phyloP scores from a whole-genome alignment of 2,113 vertebrate genomes.

The Cromileptes altivelis region DNA sequence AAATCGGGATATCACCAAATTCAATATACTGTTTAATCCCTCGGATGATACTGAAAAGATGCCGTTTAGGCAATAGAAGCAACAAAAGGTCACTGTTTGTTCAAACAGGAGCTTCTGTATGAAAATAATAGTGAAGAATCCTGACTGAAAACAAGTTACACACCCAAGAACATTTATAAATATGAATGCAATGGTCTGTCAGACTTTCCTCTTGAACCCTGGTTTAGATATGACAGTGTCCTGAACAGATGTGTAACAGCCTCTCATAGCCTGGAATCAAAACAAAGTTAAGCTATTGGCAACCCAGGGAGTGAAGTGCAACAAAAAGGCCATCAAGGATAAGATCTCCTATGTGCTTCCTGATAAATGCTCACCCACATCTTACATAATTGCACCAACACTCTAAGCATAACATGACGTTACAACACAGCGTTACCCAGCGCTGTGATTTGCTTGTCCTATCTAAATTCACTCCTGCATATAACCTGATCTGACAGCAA shows the following conservation, averaged over 20 bases:
- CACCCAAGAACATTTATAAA: not conserved
- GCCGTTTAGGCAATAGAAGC: not conserved
- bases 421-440: not conserved
- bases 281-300: conserved; percentile 54
- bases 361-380: conserved; percentile 23
- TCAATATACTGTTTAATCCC: too few relatives aligned
- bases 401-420: not conserved
- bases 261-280: not conserved
- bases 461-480: not conserved
- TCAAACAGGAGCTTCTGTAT: not conserved
- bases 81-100: not conserved
- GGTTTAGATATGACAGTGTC: not conserved
- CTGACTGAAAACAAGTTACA: not conserved
- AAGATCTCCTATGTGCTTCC: conserved; percentile 14
- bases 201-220: not conserved
- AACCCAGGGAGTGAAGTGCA: conserved; percentile 57
- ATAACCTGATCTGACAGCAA: not conserved
- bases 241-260: conserved; percentile 52
- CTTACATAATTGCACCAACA: conserved; percentile 12
- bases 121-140: not conserved
- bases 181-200: not conserved
- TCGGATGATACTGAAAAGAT: not conserved
- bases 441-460: not conserved
- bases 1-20: too few relatives aligned
- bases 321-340: conserved; percentile 9